Conservation (phyloP, 2,888 invertebrate species). For the Elegia similella region DNA sequence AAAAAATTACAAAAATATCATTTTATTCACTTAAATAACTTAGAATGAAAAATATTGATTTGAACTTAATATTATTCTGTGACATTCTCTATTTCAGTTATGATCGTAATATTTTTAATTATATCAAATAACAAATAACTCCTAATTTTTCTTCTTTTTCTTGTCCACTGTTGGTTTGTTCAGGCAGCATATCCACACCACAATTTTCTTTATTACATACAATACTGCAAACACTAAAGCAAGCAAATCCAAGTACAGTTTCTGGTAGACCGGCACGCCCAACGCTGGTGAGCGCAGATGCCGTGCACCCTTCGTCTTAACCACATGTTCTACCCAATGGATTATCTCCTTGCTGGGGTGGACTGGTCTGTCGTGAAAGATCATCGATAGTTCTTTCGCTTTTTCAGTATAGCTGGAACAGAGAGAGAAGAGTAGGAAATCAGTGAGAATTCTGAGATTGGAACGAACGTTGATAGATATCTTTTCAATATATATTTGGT, state of each 20-base stretch:
- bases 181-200: neutral
- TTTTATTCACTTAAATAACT: no score
- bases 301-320: slow-evolving; percentile 41
- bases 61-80: no score
- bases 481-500: no score
- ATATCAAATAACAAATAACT: no score
- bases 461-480: no score
- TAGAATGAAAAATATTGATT: no score
- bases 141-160: slow-evolving; percentile 4
- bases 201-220: slow-evolving; percentile 1
- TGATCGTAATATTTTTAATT: no score
- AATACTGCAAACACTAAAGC: slow-evolving; percentile 8
- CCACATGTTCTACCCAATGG: slow-evolving; percentile 49
- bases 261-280: slow-evolving; percentile 47
- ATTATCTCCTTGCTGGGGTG: slow-evolving; percentile 41
- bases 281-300: slow-evolving; percentile 48
- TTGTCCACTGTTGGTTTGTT: neutral
- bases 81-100: no score
- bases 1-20: no score
- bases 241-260: slow-evolving; percentile 41
- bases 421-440: no score
- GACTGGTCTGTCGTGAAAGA: slow-evolving; percentile 45
- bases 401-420: slow-evolving; percentile 38
- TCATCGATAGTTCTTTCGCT: slow-evolving; percentile 38
- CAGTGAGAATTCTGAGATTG: no score